These are phyloP conservation scores for Latrodectus geometricus DNA, from an alignment of 1,140 invertebrate species.

Conservation along the genomic window DNA sequence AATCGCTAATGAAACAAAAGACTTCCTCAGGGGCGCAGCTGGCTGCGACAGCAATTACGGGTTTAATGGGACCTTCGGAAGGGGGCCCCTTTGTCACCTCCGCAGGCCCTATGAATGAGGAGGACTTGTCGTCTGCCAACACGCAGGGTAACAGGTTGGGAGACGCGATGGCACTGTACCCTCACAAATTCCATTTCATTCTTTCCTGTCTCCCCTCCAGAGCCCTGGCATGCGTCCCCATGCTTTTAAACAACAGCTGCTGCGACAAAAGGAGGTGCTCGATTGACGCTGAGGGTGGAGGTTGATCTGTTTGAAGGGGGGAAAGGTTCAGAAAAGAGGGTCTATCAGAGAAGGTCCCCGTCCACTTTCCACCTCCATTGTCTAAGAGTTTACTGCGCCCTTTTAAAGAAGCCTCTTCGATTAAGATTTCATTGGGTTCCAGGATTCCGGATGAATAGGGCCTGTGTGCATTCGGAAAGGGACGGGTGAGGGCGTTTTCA, in stretches of 20 bases:
- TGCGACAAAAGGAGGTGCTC: conserved; percentile 47
- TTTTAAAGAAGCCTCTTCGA: conserved; percentile 54
- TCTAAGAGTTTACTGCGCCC: conserved; percentile 45
- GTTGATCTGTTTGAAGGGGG: conserved; percentile 38
- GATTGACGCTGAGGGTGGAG: conserved; percentile 26
- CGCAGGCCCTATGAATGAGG: conserved; percentile 29
- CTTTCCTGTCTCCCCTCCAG: neutral
- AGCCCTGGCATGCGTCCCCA: neutral
- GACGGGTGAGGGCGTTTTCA: neutral
- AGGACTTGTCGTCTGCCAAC: conserved; percentile 57
- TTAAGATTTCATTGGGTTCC: conserved; percentile 57
- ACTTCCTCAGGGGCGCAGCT: conserved; percentile 42
- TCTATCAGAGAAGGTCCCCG: conserved; percentile 23
- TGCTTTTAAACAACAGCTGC: conserved; percentile 60
- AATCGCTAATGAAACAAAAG: conserved; percentile 58
- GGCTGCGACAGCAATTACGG: conserved; percentile 56
- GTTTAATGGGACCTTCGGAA: conserved; percentile 55
- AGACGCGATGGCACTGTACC: conserved; percentile 12
- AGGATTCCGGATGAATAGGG: neutral
- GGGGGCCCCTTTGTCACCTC: conserved; percentile 45
- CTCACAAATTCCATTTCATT: neutral
- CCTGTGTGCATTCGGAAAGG: neutral
- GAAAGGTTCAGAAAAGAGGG: conserved; percentile 3
- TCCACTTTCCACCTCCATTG: conserved; percentile 33
- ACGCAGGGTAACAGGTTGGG: conserved; percentile 55